phyloP scores from a whole-genome alignment of 23 tunicate species.

The Botrylloides violaceus region DNA sequence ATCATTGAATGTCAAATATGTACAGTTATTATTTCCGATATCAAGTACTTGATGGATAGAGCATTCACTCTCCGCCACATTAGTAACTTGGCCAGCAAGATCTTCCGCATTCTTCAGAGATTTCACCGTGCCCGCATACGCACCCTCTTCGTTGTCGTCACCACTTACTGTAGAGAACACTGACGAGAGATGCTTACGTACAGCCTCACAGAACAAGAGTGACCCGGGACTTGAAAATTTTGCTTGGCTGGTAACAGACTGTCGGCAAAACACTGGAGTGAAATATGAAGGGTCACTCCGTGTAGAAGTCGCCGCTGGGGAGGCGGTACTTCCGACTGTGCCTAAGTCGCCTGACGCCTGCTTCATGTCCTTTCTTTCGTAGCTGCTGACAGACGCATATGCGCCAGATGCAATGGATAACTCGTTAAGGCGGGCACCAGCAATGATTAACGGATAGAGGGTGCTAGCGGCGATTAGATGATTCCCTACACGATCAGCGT shows the following conservation, averaged over 20 bases:
- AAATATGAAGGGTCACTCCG: not conserved
- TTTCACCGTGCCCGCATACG: too few species aligned
- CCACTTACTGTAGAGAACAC: not conserved
- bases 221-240: constrained; percentile 4
- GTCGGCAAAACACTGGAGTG: constrained; percentile 4
- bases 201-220: not conserved
- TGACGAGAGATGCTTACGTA: constrained; percentile 1
- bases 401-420: constrained; percentile 10
- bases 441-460: not conserved
- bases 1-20: constrained; percentile 9
- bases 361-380: not conserved
- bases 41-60: not conserved
- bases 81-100: not conserved
- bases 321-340: not conserved
- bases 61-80: not conserved
- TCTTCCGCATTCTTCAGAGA: too few species aligned
- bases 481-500: not conserved
- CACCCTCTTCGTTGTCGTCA: not conserved
- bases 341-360: not conserved
- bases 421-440: not conserved
- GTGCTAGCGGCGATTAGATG: not conserved
- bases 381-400: not conserved
- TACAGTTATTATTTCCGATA: constrained; percentile 1
- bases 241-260: not conserved
- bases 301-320: not conserved